Evolutionary conservation across 1,140 invertebrate genomes (phyloP), one percentile per base, ranked within the genome.

Genomic region (Heliothis subflexa): DNA sequence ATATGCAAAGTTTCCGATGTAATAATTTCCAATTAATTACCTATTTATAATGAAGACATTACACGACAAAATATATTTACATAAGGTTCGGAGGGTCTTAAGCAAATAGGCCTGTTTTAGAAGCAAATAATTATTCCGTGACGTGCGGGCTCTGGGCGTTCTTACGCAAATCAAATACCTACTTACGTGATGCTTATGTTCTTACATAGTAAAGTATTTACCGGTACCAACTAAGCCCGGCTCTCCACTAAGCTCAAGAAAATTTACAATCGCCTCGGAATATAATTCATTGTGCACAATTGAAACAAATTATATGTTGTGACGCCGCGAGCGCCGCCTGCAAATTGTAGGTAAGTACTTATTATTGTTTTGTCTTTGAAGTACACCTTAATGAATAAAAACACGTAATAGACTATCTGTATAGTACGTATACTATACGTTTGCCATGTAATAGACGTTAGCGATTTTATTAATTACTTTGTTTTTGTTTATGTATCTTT

Each of bases 141-240:
- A 66, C 4, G 62, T 49, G 40, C 18, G 45, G 40, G 16, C 18
- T 52, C 47, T 49, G 68, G 45, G 49, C 61, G 61, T 62, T 62
- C 61, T 71, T 71, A 54, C 47, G 64, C 66, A 71, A 71, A 71
- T 71, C 47, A 71, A 71, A 71, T 71, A 71, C 68, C 54, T 71
- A 71, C 68, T 71, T 71, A 71, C 16, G 61, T 62, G 28, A 62
- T 54, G 50, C 68, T 71, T 71, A 71, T 21, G 49, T 71, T 50
- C 68, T 71, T 71, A 71, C 49, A 33, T 71, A 71, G 21, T 71
- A 54, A 71, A 71, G 68, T 71, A 54, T 71, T 54, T 54, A 71
- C 21, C 21, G 49, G 18, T 13, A 62, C 61, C n/a, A 25, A 45
- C 10, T 62, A 62, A 62, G 61, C 61, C 61, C 61, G 33, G 14